Evolutionary conservation across 2,113 vertebrate genomes (phyloP).

Genomic region (Embiotoca jacksoni): DNA sequence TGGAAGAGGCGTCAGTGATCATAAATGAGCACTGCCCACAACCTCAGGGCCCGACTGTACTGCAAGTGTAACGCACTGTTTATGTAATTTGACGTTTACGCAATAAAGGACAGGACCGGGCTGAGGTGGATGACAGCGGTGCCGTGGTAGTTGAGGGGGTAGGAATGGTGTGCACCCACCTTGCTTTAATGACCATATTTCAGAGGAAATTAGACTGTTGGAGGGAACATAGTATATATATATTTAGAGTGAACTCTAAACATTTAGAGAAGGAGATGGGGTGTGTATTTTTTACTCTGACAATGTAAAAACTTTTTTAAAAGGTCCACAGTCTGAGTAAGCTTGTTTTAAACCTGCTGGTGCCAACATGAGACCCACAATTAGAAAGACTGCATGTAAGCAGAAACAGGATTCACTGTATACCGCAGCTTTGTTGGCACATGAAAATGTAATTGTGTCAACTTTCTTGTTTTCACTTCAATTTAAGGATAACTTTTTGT

Average conservation of each 20-base stretch:
- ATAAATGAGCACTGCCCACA: slow-evolving; percentile 77
- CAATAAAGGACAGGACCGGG: slow-evolving; percentile 60
- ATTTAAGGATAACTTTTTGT: slow-evolving; percentile 52
- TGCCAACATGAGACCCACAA: neutral
- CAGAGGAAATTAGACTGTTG: slow-evolving; percentile 57
- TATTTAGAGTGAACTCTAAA: slow-evolving; percentile 63
- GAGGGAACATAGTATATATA: slow-evolving; percentile 50
- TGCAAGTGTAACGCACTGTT: slow-evolving; percentile 63
- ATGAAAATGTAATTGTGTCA: slow-evolving; percentile 11
- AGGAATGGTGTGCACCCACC: slow-evolving; percentile 49
- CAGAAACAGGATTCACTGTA: neutral
- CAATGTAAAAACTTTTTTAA: slow-evolving; percentile 11
- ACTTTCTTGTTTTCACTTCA: slow-evolving; percentile 36
- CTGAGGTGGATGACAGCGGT: slow-evolving; percentile 52
- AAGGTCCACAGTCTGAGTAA: neutral
- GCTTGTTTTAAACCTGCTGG: neutral
- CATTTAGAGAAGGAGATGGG: slow-evolving; percentile 62
- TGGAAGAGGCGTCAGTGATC: slow-evolving; percentile 78
- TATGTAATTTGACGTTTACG: slow-evolving; percentile 80
- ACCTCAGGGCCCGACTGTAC: slow-evolving; percentile 54
- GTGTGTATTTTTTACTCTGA: slow-evolving; percentile 36
- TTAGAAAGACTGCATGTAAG: neutral
- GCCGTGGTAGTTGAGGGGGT: slow-evolving; percentile 46
- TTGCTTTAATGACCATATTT: slow-evolving; percentile 66
- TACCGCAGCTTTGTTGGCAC: slow-evolving; percentile 27